phyloP scores from a whole-genome alignment of 2,797 vertebrate species.

The Oreortyx pictus region DNA sequence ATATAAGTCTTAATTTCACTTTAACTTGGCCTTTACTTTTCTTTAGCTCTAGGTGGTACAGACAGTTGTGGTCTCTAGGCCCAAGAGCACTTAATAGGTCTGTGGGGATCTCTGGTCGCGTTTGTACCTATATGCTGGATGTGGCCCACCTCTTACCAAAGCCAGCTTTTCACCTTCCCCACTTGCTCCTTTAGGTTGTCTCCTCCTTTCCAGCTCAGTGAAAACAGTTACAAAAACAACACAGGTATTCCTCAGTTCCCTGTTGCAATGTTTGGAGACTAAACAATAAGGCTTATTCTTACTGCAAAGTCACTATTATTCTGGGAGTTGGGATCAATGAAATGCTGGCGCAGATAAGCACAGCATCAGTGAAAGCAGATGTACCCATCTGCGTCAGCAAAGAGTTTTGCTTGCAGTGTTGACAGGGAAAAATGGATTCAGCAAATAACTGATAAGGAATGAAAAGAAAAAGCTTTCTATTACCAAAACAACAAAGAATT shows the following conservation, averaged over 20 bases:
- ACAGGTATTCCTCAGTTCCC: background rate
- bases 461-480: background rate
- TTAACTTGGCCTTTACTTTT: background rate
- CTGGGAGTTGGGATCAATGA: background rate
- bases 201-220: background rate
- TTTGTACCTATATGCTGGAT: background rate
- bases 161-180: background rate
- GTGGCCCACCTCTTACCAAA: background rate
- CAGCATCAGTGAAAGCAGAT: background rate
- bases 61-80: background rate
- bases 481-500: background rate
- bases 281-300: background rate
- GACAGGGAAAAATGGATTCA: background rate
- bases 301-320: background rate
- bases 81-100: fast-evolving
- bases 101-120: background rate
- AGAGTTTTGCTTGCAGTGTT: background rate
- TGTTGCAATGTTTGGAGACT: background rate
- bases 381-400: background rate
- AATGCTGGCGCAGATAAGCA: background rate
- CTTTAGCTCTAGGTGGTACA: background rate
- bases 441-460: background rate
- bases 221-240: background rate
- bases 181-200: background rate
- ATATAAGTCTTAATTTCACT: background rate